Evolutionary conservation across 1,140 invertebrate genomes (phyloP).

Genomic region (Drosophila novamexicana): DNA sequence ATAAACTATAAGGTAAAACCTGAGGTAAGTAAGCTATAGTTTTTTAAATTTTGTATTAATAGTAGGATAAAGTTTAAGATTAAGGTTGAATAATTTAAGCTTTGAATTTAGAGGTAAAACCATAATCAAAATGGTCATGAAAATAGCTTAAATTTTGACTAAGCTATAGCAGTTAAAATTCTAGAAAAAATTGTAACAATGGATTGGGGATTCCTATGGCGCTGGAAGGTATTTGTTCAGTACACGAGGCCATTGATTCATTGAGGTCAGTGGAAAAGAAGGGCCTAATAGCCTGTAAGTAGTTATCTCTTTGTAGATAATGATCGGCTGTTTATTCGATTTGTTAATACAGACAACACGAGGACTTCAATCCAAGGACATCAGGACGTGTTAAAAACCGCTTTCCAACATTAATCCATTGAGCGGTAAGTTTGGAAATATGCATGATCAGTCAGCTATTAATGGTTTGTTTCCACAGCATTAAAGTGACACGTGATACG

Average conservation of each 20-base stretch:
- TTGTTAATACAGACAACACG: slow-evolving; percentile 32
- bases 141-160: no score
- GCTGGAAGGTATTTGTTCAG: slow-evolving; percentile 73
- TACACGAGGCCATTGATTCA: slow-evolving; percentile 56
- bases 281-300: slow-evolving; percentile 57
- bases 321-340: no score
- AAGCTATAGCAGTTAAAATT: no score
- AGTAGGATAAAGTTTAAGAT: no score
- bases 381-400: slow-evolving; percentile 59
- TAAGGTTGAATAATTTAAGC: no score
- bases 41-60: no score
- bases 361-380: slow-evolving; percentile 61
- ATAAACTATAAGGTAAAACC: no score
- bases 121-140: no score
- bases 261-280: slow-evolving; percentile 38
- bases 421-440: slow-evolving; percentile 45
- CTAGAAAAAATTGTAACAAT: no score
- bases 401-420: slow-evolving; percentile 60
- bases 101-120: no score
- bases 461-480: slow-evolving; percentile 22
- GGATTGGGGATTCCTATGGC: no score
- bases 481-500: slow-evolving; percentile 56
- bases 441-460: background rate
- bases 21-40: no score
- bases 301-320: background rate